Evolutionary conservation across 2,888 invertebrate genomes (phyloP).

Genomic region (Leptinotarsa peninsularis): DNA sequence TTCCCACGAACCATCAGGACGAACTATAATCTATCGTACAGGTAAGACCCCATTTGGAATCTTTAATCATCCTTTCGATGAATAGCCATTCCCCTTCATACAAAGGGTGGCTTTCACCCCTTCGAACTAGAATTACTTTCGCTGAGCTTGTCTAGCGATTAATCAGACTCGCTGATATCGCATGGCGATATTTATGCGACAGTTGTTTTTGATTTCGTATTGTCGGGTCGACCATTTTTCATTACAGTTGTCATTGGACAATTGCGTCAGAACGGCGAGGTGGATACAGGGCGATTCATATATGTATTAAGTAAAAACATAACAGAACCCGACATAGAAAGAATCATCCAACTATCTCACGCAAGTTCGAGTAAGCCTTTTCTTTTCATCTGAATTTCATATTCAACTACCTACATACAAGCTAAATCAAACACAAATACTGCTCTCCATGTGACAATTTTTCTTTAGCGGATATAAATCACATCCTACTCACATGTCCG

Average conservation of each 20-base stretch:
- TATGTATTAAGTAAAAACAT: neutral
- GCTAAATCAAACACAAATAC: too few relatives aligned
- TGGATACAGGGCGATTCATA: neutral
- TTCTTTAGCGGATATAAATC: too few relatives aligned
- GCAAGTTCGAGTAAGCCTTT: neutral
- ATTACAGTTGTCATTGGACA: conserved; percentile 6
- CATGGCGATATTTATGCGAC: conserved; percentile 12
- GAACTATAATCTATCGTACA: conserved; percentile 45
- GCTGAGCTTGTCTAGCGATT: conserved; percentile 38
- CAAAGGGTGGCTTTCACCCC: conserved; percentile 38
- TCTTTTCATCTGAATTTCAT: too few relatives aligned
- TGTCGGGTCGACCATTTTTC: conserved; percentile 7
- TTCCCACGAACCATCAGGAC: conserved; percentile 50
- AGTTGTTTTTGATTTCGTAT: conserved; percentile 16
- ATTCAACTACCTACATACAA: too few relatives aligned
- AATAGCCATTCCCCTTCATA: conserved; percentile 33
- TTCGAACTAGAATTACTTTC: conserved; percentile 32
- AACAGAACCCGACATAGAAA: too few relatives aligned
- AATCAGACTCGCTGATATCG: conserved; percentile 21
- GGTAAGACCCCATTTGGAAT: conserved; percentile 46
- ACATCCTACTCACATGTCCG: too few relatives aligned
- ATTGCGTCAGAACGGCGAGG: neutral
- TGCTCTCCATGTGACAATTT: too few relatives aligned
- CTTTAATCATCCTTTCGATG: conserved; percentile 49
- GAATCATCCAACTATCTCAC: neutral